Base-by-base conservation (phyloP, 2,888 invertebrate species). In the Syrphus vitripennis region DNA sequence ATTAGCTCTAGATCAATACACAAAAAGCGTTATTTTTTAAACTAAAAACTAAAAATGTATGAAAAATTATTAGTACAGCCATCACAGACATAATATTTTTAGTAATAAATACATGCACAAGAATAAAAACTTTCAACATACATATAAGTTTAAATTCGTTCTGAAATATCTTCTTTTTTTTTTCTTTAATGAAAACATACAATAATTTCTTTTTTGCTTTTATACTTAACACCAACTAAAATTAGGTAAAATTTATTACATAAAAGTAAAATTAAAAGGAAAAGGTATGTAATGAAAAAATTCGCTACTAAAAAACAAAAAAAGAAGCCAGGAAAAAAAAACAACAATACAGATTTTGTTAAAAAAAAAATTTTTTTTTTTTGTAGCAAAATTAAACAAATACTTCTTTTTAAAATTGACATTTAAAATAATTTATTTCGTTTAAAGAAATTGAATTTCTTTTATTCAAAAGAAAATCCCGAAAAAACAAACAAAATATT, bases 291-390 rank as follows among this genome's bases (percentile, higher is more conserved):
- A 26, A 14, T 14, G 9, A 69, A 29, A 63, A 59, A 26, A 48
- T 87, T 87, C 87, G 87, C 87, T 79, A 83, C 87, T 87, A 87
- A 87, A 87, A 87, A 70, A 21, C 40, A 40, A 72, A 57, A 2
- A 55, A 37, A 26, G 24, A 24, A 14, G 57, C 65, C 72, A 72
- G 53, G 57, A 76, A 69, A 65, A 71, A 59, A 75, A 72, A 69
- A 74, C 55, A 82, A 77, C 55, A 84, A 76, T 55, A 80, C 75
- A 75, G 31, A 29, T 29, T 45, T 37, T 70, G 12, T 31, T 48
- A 40, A 61, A 42, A 16, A 4, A 12, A 37, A 42, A 63, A 26
- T 24, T 16, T 9, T 16, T 4, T 10, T 26, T n/a, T 1, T 31
- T 31, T 14, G 21, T 21, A 21, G 7, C 31, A 40, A n/a, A 5